Percentiles rank a stretch among this genome's conserved stretches.
Conservation (phyloP, 2,113 vertebrate species). For the Baryphthengus martii region DNA sequence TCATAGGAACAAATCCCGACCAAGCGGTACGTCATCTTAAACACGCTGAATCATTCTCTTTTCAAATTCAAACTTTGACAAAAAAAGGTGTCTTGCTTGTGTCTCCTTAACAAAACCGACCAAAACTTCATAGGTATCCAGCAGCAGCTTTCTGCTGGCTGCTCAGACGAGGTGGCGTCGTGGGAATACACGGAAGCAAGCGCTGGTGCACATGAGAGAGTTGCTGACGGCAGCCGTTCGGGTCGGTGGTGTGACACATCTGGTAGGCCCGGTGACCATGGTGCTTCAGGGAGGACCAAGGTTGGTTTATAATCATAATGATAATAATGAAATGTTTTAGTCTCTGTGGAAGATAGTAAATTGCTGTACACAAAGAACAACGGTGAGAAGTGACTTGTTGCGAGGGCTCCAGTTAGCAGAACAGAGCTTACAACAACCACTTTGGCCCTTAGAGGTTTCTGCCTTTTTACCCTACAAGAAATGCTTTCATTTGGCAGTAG, state of each 20-base stretch:
- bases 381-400: fast-evolving
- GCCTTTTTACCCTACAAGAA: too few relatives aligned
- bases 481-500: neutral
- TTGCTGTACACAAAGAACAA: neutral
- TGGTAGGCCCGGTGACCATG: constrained; percentile 96
- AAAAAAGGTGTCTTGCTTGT: neutral
- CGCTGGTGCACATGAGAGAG: constrained; percentile 95
- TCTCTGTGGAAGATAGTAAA: neutral
- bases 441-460: too few relatives aligned
- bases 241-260: constrained; percentile 93
- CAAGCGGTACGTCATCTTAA: constrained; percentile 81
- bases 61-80: fast-evolving
- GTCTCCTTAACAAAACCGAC: neutral
- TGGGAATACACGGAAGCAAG: constrained; percentile 92
- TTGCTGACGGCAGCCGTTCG: constrained; percentile 92
- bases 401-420: neutral
- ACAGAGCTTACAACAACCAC: neutral
- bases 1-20: constrained; percentile 95
- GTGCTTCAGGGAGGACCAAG: constrained; percentile 96
- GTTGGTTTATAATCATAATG: constrained; percentile 59
- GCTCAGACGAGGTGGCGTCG: constrained; percentile 95
- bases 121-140: constrained; percentile 81
- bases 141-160: constrained; percentile 93
- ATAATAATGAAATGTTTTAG: neutral
- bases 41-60: neutral